phyloP scores from a whole-genome alignment of 2,888 invertebrate species.

The Caprella mutica region DNA sequence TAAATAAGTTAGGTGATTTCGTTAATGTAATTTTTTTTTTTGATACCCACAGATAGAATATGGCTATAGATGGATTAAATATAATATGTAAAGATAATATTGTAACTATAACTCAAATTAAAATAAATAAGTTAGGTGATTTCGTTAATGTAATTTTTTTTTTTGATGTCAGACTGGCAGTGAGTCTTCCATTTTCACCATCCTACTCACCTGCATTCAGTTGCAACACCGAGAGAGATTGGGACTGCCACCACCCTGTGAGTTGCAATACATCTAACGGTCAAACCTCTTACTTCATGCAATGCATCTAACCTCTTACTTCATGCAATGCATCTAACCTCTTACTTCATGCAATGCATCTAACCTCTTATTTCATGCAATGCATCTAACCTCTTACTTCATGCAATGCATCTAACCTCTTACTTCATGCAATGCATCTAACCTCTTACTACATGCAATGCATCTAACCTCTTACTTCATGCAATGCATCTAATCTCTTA shows the following conservation, averaged over 20 bases:
- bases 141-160: neutral
- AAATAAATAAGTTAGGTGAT: neutral
- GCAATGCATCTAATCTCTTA: no score
- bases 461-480: no score
- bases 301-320: no score
- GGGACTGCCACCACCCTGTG: conserved; percentile 17
- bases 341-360: no score
- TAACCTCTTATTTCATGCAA: no score
- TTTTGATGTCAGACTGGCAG: conserved; percentile 20
- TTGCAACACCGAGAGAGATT: conserved; percentile 14
- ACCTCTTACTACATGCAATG: no score
- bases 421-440: no score
- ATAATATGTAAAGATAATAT: neutral
- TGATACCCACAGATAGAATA: no score
- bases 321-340: no score
- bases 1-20: neutral
- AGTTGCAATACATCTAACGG: conserved; percentile 9
- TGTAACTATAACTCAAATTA: neutral
- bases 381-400: no score
- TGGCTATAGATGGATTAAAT: no score
- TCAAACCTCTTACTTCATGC: neutral
- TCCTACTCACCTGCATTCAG: conserved; percentile 26
- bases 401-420: no score
- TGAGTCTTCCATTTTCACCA: conserved; percentile 30
- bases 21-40: neutral